Evolutionary conservation across 1,140 invertebrate species (phyloP), one percentile per base, ranked within the genome.

Genomic region (Popillia japonica): DNA sequence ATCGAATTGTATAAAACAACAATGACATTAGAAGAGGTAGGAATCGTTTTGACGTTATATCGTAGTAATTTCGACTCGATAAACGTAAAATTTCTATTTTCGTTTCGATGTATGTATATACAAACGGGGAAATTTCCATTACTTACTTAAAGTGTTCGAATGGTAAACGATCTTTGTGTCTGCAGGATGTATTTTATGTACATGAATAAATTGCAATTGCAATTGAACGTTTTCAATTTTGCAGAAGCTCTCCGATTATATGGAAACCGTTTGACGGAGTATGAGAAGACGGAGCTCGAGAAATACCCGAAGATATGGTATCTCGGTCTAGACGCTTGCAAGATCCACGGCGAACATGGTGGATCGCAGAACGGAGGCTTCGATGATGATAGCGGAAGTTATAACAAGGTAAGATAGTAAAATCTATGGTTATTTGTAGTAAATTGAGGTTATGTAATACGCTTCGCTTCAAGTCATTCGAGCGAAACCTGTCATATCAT

Each of bases 241-340:
- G 7, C 88, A 94, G 95, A 96, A 86, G 93, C 94, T 44, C 89
- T 95, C 42, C 94, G 94, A 83, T 90, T 93, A 79, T 96, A 94
- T 87, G 92, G 94, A 64, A 92, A 92, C 73, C 90, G 92, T 78
- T 88, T 97, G 79, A 95, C 94, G n/a, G 94, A 96, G 79, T 96
- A 94, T 88, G 96, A 97, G 87, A 89, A 93, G 79, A 91, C 90
- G 40, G 96, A 98, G 87, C 92, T 96, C 41, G 91, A 94, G 83
- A 94, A 95, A 79, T 96, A 96, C 86, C 93, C 94, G 0, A 95
- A 97, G 86, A 92, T 97, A 78, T 98, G 95, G 94, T 97, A 96
- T 86, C 89, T 97, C 76, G 96, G 96, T 0, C 87, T 96, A 79
- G 93, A 95, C 68, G 93, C 95, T 3, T 92, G 91, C 84, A 96